A percentile compares a stretch with the other conserved stretches of the same genome.
Evolutionary conservation across 2,888 invertebrate genomes (phyloP).

Genomic region (Malacosoma neustria): DNA sequence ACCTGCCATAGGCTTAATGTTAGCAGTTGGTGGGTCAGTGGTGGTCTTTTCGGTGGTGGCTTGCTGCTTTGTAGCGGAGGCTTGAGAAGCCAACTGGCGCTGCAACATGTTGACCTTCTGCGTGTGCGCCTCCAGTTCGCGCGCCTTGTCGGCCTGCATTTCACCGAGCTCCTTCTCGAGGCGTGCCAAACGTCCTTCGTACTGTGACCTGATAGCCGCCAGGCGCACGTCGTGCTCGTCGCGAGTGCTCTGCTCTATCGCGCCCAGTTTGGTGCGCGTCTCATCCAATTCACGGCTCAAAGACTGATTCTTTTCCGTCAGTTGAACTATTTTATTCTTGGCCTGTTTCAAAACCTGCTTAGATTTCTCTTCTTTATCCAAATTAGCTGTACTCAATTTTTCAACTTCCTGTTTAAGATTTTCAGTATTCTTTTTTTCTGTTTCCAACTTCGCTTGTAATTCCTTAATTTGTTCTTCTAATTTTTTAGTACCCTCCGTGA

Average conservation of each 20-base stretch:
- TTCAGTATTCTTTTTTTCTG: constrained; percentile 76
- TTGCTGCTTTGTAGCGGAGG: constrained; percentile 79
- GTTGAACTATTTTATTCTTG: constrained; percentile 81
- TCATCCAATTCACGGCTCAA: constrained; percentile 75
- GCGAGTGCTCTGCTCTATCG: constrained; percentile 66
- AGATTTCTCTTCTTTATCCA: constrained; percentile 78
- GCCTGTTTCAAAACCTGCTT: constrained; percentile 82
- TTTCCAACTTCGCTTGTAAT: constrained; percentile 51
- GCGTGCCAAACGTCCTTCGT: constrained; percentile 79
- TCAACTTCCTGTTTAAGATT: constrained; percentile 80
- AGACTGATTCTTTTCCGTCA: constrained; percentile 81
- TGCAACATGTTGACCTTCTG: constrained; percentile 82
- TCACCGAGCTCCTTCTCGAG: constrained; percentile 84
- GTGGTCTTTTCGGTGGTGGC: constrained; percentile 70
- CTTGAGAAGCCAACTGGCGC: constrained; percentile 81
- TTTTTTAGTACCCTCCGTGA: constrained; percentile 64
- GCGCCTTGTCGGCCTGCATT: constrained; percentile 72
- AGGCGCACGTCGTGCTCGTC: constrained; percentile 75
- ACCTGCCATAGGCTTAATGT: constrained; percentile 95
- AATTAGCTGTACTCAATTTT: constrained; percentile 64
- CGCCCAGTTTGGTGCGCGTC: constrained; percentile 62
- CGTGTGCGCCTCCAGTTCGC: constrained; percentile 81
- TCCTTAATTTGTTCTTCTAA: constrained; percentile 65
- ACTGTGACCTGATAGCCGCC: constrained; percentile 79
- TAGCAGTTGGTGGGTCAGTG: constrained; percentile 84